Base-by-base conservation (phyloP, 64 coral and sea anemone species). In the Dendrophyllia cribrosa region DNA sequence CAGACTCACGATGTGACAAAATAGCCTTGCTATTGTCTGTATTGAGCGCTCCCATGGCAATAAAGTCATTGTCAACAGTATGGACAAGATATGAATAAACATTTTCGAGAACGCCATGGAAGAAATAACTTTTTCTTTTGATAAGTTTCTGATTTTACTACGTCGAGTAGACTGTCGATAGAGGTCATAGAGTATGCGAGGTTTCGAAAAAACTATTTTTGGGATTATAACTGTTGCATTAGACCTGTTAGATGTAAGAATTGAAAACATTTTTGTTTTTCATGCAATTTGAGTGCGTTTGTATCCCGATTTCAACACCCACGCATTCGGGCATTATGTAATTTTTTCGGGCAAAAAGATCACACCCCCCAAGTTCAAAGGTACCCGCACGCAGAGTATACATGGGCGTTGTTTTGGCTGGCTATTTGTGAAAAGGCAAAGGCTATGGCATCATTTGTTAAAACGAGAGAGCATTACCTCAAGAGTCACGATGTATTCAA, bases 61-160 rank as follows among this genome's bases (percentile, higher is more conserved):
- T 65, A 65, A 70, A 70, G 66, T 3, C 20, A 70, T 70, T 70
- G 66, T 70, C 3, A 70, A 70, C 66, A 70, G 66, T 70, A 70
- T 70, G 20, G 66, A 70, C 66, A 70, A 26, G 66, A 70, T 70
- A 34, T 34, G 34, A n/a, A 70, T 70, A 7, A 70, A 10, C 22
- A 70, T 70, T 70, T 23, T 26, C 21, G 66, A 20, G 23, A 70
- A 23, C n/a, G 6, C 21, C 66, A 70, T n/a, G 23, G 23, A 26
- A 24, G 66, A 65, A 23, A 70, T 24, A 70, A 22, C 22, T 26
- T 70, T 22, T 70, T 22, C 21, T 23, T 70, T 70, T 70, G 10
- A 65, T n/a, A 65, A 65, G 20, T 26, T 23, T 9, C 23, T n/a
- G 23, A 23, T 70, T 23, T 23, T 5, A 70, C 66, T 24, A 70